phyloP scores from a whole-genome alignment of 1,140 invertebrate genomes.

The Eriocheir sinensis region DNA sequence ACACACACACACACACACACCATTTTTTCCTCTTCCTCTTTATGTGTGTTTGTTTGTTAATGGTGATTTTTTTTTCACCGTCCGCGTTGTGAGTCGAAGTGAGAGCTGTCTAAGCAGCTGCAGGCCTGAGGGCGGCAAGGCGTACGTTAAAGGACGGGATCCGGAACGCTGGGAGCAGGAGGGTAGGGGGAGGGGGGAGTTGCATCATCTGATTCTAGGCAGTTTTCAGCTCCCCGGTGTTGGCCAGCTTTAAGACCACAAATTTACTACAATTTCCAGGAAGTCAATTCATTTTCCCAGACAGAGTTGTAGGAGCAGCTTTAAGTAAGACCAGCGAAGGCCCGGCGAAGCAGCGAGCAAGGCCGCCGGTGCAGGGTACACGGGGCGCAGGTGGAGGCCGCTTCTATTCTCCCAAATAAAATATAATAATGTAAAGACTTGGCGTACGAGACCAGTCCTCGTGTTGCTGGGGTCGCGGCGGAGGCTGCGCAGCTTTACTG shows the following conservation, averaged over 20 bases:
- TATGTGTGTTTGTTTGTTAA: too few species aligned
- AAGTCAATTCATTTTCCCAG: not conserved
- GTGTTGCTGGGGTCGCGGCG: too few species aligned
- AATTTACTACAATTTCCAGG: slow-evolving; percentile 6
- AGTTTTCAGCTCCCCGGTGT: not conserved
- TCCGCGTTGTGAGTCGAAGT: not conserved
- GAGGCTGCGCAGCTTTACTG: too few species aligned
- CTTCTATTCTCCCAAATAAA: not conserved
- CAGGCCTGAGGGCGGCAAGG: not conserved
- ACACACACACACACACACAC: not conserved
- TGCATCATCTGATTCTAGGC: not conserved
- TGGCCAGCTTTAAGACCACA: not conserved
- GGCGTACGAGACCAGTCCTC: not conserved
- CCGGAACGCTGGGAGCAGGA: not conserved
- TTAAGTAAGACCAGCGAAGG: not conserved
- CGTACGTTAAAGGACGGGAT: not conserved
- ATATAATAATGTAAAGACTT: not conserved
- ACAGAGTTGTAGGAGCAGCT: not conserved
- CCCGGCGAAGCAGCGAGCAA: not conserved
- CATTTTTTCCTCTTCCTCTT: too few species aligned
- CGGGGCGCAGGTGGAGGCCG: not conserved
- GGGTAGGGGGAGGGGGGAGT: not conserved
- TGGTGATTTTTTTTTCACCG: too few species aligned
- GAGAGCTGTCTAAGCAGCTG: not conserved
- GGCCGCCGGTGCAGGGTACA: not conserved